Evolutionary conservation across 2,888 invertebrate species (phyloP).

Genomic region (Nymphalis urticae): DNA sequence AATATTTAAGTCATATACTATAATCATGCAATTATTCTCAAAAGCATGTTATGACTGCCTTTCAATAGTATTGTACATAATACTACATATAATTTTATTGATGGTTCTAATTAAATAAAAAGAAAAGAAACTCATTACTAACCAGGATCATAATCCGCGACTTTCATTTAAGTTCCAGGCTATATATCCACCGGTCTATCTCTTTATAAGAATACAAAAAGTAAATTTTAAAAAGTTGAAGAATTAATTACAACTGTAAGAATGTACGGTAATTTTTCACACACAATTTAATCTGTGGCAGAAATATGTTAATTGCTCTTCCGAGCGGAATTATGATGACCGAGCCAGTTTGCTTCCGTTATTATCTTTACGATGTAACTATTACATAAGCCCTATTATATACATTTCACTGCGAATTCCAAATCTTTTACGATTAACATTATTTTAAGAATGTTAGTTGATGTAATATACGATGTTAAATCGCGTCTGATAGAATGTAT

Average conservation of each 20-base stretch:
- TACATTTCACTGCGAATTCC: slow-evolving; percentile 25
- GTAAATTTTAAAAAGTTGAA: too few species aligned
- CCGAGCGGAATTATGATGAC: slow-evolving; percentile 27
- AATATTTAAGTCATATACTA: too few species aligned
- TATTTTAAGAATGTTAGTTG: not conserved
- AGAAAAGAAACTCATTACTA: too few species aligned
- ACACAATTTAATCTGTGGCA: slow-evolving; percentile 10
- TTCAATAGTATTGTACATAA: too few species aligned
- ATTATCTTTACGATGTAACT: slow-evolving; percentile 33
- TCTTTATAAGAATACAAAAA: too few species aligned
- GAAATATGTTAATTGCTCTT: slow-evolving; percentile 29
- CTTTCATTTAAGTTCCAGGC: too few species aligned
- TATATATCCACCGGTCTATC: too few species aligned
- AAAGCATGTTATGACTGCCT: too few species aligned
- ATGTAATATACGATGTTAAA: not conserved
- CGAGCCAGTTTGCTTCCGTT: slow-evolving; percentile 23
- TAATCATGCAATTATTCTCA: too few species aligned
- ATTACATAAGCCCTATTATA: slow-evolving; percentile 35
- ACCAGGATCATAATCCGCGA: too few species aligned
- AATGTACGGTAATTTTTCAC: slow-evolving; percentile 5
- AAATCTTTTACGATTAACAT: not conserved
- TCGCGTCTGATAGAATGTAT: not conserved
- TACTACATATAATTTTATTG: too few species aligned
- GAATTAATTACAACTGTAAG: not conserved
- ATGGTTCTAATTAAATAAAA: too few species aligned